Base-by-base conservation (phyloP, 2,888 invertebrate species). In the Micoletzkya japonica region DNA sequence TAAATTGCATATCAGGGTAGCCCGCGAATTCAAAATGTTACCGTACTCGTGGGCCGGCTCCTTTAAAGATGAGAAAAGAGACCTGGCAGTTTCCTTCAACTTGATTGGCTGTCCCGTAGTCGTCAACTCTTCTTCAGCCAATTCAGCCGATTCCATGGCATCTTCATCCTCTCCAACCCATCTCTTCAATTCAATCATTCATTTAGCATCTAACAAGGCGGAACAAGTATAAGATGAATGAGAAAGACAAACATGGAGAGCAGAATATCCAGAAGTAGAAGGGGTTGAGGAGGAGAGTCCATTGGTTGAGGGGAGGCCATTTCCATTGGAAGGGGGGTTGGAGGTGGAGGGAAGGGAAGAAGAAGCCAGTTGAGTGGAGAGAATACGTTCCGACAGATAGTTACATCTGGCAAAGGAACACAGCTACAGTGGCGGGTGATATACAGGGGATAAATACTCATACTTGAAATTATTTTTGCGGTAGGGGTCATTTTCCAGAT, bases 311-410 rank as follows among this genome's bases (percentile, higher is more conserved):
- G n/a, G n/a, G n/a, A n/a, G n/a, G n/a, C n/a, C n/a, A n/a, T n/a
- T n/a, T n/a, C n/a, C n/a, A n/a, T n/a, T n/a, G n/a, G n/a, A n/a
- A n/a, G n/a, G n/a, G n/a, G n/a, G n/a, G n/a, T n/a, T n/a, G n/a
- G n/a, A n/a, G n/a, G n/a, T n/a, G n/a, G n/a, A n/a, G n/a, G n/a
- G n/a, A n/a, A n/a, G n/a, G n/a, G n/a, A n/a, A n/a, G n/a, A n/a
- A n/a, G n/a, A n/a, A n/a, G 20, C 44, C 73, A 69, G 74, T 3
- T 74, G 72, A 10, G 78, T 79, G 26, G 72, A 69, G 39, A 83
- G 66, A 58, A 83, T 78, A 24, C 83, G 74, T 39, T 78, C 82
- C 2, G 83, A 83, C n/a, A 82, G 75, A 66, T 84, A 83, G 60
- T 83, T 83, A 68, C 83, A 83, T n/a, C 83, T 60, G 39, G 75